phyloP scores from a whole-genome alignment of 2,888 invertebrate genomes.

The Sisyra terminalis region DNA sequence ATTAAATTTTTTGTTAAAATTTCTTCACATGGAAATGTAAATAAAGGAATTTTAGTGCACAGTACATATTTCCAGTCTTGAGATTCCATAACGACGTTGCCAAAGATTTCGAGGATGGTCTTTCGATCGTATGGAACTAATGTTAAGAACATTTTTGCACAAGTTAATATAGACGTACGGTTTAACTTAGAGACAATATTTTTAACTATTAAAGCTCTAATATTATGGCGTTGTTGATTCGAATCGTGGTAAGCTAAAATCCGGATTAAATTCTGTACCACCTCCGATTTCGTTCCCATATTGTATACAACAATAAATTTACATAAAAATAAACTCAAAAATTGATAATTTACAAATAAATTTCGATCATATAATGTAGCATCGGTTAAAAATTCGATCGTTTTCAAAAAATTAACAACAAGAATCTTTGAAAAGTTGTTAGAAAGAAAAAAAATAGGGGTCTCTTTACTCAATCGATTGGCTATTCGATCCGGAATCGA shows the following conservation, averaged over 20 bases:
- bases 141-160: conserved; percentile 38
- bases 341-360: conserved; percentile 21
- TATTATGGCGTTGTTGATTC: conserved; percentile 15
- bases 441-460: conserved; percentile 38
- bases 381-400: conserved; percentile 41
- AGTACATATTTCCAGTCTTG: conserved; percentile 51
- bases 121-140: conserved; percentile 29
- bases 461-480: conserved; percentile 39
- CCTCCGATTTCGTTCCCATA: conserved; percentile 26
- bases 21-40: conserved; percentile 31
- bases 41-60: conserved; percentile 39
- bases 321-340: conserved; percentile 38
- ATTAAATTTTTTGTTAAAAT: conserved; percentile 40
- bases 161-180: conserved; percentile 37
- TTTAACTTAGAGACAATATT: conserved; percentile 36
- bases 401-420: conserved; percentile 39
- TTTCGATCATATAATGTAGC: conserved; percentile 5
- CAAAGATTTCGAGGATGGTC: conserved; percentile 31
- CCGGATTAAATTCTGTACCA: conserved; percentile 19
- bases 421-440: conserved; percentile 39
- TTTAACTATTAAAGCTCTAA: conserved; percentile 25
- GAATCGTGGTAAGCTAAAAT: no score
- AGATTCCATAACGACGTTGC: conserved; percentile 29
- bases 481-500: conserved; percentile 55
- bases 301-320: conserved; percentile 42